Evolutionary conservation across 1,140 invertebrate species (phyloP), one percentile per base, ranked within the genome.

Genomic region (Calephelis virginiensis): DNA sequence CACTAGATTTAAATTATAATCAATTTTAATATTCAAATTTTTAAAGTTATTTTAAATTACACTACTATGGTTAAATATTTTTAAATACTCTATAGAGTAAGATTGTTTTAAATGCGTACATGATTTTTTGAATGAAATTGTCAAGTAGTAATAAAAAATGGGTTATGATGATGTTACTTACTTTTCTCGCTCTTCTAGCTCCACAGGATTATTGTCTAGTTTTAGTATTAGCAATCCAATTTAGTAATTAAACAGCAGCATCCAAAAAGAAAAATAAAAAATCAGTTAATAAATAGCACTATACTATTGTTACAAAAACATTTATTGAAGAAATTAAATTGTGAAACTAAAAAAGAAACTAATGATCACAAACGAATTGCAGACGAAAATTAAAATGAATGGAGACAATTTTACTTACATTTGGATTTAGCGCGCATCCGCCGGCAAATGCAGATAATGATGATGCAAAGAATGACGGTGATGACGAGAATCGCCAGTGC

Each of bases 101-200:
- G 1, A 14, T 17, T 17, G 17, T 53, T 17, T 53, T 10, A 17
- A 28, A 17, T 53, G 49, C 14, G 50, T 53, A 53, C 50, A 53
- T 17, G 40, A 9, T 43, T 43, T 43, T 43, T 43, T 9, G 1
- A 43, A 43, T 43, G 0, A 43, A 43, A 43, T 0, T 6, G 5
- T 43, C 5, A 9, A 43, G 40, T 43, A 43, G 8, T 6, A 43
- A 43, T 43, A 6, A 43, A 43, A 43, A 43, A 43, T 43, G 40
- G 28, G 6, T 43, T 43, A 43, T 43, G 7, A 68, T 56, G 28
- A 50, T 40, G 62, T 66, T 91, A 95, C 95, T 96, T 95, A 96
- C 95, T 96, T 96, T 92, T 96, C 95, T 82, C 95, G 93, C 92
- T 96, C 95, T 90, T 96, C 95, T 92, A 96, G 91, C 84, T 95